Base-by-base conservation (phyloP, 2,797 vertebrate species). In the Molossus alvarezi region DNA sequence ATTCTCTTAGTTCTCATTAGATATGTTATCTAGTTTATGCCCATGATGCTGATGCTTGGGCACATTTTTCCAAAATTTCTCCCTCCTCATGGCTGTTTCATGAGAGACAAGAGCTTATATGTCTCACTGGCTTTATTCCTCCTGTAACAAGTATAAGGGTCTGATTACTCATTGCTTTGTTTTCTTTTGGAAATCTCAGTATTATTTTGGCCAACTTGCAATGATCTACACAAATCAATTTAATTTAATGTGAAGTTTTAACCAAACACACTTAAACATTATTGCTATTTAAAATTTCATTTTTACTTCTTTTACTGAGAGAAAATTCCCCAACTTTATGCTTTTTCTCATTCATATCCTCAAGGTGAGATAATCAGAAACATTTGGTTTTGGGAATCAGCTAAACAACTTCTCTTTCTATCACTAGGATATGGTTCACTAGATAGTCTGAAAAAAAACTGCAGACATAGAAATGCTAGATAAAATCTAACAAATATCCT, bases 221-320 rank as follows among this genome's bases (percentile, higher is more conserved):
- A 55, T 83, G 75, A 64, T 64, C 4, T 57, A 33, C 53, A 82
- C n/a, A 81, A 86, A 83, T 7, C 11, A 3, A 29, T 60, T 67
- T 77, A 81, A 81, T 89, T 67, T 77, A 86, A 81, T 45, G 20
- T 85, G 20, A 85, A 14, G 6, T 90, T 90, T 81, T 90, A 95
- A 23, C 64, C 20, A 73, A 75, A 90, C 29, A 53, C 41, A 76
- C 15, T 53, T 23, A 37, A 92, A 69, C n/a, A 37, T 20, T 45
- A 27, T 29, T 90, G 65, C 27, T 87, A 86, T 86, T 81, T 87
- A 82, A 86, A 85, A 55, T 87, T 53, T 76, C 45, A 81, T 14
- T 60, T 95, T 75, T 51, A 53, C 55, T 62, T 72, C 45, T 69
- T 58, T 91, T 80, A 75, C 7, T 53, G 41, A 53, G 53, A 81